Conservation (phyloP, 1,140 invertebrate species). For the Neotoxoptera formosana region DNA sequence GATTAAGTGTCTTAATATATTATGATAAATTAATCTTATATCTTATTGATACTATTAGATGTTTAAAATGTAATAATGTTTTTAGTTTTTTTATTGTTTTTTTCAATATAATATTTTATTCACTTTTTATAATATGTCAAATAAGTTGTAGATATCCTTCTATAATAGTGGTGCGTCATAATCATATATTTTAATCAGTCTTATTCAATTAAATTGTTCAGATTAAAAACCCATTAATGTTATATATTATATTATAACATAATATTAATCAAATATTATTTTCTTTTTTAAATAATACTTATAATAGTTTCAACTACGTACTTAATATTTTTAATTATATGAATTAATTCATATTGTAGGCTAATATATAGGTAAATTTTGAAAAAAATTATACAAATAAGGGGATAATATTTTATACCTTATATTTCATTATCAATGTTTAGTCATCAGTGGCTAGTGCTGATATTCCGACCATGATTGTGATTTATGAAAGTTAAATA, state of each 20-base stretch:
- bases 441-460: not conserved
- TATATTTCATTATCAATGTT: not conserved
- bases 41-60: not conserved
- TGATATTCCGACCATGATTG: not conserved
- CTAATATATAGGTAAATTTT: too few species aligned
- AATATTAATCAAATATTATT: too few species aligned
- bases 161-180: not conserved
- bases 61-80: not conserved
- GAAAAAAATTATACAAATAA: not conserved
- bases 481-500: not conserved
- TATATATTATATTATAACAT: too few species aligned
- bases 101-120: not conserved
- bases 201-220: not conserved
- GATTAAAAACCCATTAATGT: not conserved
- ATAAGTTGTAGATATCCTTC: not conserved
- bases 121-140: not conserved
- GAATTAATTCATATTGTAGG: too few species aligned
- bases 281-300: too few species aligned
- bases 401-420: not conserved
- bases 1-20: not conserved
- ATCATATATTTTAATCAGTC: not conserved
- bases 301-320: too few species aligned
- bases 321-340: not conserved
- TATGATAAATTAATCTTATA: not conserved
- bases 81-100: not conserved